phyloP scores from a whole-genome alignment of 1,140 invertebrate species.

The Mya arenaria region DNA sequence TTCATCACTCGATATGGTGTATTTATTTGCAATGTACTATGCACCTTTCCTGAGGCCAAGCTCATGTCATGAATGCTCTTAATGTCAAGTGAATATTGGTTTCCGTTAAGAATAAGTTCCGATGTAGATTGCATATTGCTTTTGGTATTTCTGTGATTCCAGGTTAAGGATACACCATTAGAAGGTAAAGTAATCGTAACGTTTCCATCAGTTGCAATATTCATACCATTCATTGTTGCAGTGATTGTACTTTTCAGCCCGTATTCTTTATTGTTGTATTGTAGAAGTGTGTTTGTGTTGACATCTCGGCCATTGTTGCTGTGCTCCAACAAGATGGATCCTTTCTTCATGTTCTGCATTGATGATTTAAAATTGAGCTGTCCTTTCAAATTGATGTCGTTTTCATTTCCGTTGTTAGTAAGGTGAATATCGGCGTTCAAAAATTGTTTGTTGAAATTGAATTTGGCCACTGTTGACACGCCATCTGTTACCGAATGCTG shows the following conservation, averaged over 20 bases:
- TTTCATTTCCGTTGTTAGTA: constrained; percentile 12
- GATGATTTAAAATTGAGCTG: constrained; percentile 61
- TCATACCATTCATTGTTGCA: constrained; percentile 5
- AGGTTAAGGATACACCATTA: constrained; percentile 23
- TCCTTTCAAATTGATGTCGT: constrained; percentile 40
- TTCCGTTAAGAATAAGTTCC: constrained; percentile 6
- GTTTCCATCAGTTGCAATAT: constrained; percentile 53
- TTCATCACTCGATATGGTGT: constrained; percentile 16
- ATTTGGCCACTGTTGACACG: constrained; percentile 32
- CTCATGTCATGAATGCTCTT: constrained; percentile 40
- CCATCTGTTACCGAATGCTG: constrained; percentile 23
- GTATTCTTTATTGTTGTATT: constrained; percentile 49
- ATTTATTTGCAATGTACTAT: constrained; percentile 35
- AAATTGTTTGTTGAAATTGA: constrained; percentile 34
- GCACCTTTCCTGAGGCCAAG: constrained; percentile 21
- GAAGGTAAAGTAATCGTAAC: constrained; percentile 29
- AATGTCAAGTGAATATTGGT: constrained; percentile 21
- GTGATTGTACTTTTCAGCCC: constrained; percentile 57
- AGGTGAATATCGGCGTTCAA: constrained; percentile 26
- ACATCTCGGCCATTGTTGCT: constrained; percentile 43
- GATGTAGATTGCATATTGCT: constrained; percentile 21
- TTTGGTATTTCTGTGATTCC: constrained; percentile 48
- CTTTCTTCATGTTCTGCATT: constrained; percentile 34
- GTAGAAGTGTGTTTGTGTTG: constrained; percentile 23
- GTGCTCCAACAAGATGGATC: constrained; percentile 43